These are phyloP conservation scores for Oceanodroma tethys DNA, from an alignment of 2,113 vertebrate species.

Conservation along the genomic window DNA sequence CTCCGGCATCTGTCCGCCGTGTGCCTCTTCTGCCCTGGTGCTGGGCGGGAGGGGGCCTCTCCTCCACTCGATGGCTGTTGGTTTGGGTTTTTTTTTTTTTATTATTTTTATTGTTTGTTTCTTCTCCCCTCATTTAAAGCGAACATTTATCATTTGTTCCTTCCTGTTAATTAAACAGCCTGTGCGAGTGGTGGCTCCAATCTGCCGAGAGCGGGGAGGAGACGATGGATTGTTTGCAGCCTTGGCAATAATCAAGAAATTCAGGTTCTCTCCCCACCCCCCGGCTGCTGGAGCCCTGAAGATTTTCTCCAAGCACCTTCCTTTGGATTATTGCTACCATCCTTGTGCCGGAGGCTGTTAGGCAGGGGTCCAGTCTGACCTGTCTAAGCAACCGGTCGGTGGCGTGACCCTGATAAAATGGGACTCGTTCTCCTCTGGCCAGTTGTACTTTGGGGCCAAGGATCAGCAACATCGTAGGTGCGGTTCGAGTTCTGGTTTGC, in stretches of 20 bases:
- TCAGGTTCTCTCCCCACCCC: neutral
- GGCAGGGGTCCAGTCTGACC: neutral
- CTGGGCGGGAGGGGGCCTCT: neutral
- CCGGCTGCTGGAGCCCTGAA: neutral
- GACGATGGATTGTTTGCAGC: neutral
- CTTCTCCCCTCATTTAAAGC: neutral
- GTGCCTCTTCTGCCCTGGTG: neutral
- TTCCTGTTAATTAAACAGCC: neutral
- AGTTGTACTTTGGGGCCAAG: neutral
- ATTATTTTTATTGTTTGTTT: neutral
- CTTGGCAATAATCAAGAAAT: neutral
- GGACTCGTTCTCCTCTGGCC: neutral
- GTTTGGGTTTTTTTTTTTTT: too few relatives aligned
- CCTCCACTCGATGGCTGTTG: accelerated
- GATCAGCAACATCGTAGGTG: too few relatives aligned
- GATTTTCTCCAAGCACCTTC: neutral
- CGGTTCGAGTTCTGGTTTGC: neutral
- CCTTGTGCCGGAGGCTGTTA: neutral
- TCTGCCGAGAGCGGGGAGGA: neutral
- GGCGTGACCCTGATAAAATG: neutral
- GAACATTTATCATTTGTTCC: neutral
- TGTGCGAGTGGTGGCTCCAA: neutral
- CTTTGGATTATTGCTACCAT: accelerated
- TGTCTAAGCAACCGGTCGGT: accelerated
- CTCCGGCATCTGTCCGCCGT: accelerated